phyloP scores from a whole-genome alignment of 2,797 vertebrate species.

The Sphaeramia orbicularis region DNA sequence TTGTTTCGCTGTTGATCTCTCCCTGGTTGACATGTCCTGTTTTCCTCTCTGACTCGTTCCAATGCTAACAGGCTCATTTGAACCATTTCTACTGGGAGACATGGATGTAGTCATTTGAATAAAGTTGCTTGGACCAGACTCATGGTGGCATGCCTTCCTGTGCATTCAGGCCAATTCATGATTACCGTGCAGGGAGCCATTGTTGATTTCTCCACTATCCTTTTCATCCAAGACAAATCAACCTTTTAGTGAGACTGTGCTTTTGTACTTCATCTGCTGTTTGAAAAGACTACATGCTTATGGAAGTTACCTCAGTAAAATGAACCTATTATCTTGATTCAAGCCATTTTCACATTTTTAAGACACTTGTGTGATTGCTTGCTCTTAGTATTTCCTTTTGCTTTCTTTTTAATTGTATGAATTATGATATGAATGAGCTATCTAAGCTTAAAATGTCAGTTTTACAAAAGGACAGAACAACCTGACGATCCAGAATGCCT shows the following conservation, averaged over 20 bases:
- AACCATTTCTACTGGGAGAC: constrained; percentile 78
- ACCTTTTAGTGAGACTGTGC: constrained; percentile 55
- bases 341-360: constrained; percentile 37
- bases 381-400: constrained; percentile 1
- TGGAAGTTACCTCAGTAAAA: constrained; percentile 45
- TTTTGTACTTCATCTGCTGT: constrained; percentile 66
- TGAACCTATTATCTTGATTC: constrained; percentile 37
- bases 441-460: constrained; percentile 7
- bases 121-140: constrained; percentile 75
- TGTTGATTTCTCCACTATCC: constrained; percentile 58
- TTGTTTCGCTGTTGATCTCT: constrained; percentile 84
- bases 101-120: constrained; percentile 79
- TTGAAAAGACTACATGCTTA: constrained; percentile 49
- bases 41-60: constrained; percentile 75
- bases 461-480: neutral
- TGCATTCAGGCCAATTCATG: constrained; percentile 72
- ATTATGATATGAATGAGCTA: constrained; percentile 2
- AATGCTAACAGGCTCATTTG: constrained; percentile 83
- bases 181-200: constrained; percentile 71
- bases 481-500: constrained; percentile 10
- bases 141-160: constrained; percentile 78
- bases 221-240: constrained; percentile 67
- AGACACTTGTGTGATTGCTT: constrained; percentile 8
- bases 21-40: constrained; percentile 84
- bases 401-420: neutral